Evolutionary conservation across 1,140 invertebrate genomes (phyloP), one percentile per base, ranked within the genome.

Genomic region (Charaxes varanes): DNA sequence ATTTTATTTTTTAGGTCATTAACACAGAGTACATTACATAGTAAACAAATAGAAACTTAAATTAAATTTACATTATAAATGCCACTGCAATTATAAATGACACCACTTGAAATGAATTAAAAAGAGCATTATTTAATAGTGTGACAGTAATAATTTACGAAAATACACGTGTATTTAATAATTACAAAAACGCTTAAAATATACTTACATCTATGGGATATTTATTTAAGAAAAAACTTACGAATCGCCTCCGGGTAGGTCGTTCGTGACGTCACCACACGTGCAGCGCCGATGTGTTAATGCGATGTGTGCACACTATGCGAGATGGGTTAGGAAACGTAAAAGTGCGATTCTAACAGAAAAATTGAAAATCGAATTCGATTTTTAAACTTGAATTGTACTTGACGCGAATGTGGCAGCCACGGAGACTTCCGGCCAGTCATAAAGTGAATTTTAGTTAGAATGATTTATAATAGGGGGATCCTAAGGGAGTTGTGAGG

Each of bases 261-360:
- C 18, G 46, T 35, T 31, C 21, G 42, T 53, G 64, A 64, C 60
- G 53, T 60, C 57, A 62, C 46, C 61, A 67, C 71, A 68, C 58
- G 64, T 66, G 66, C 58, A 55, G 46, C 50, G 41, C 46, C 46
- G 48, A 28, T 18, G 41, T 24, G 26, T 18, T 15, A 32, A 41
- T 27, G 31, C 31, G 38, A 50, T 43, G 45, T 47, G 44, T 33
- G 38, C 34, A 27, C 16, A 37, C 35, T 31, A 37, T 37, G 22
- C 18, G 36, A 34, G 46, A 49, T 34, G 8, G 38, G 37, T 33
- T 37, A 11, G 23, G 34, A 28, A 24, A 43, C 43, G 46, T 31
- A 41, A 26, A 38, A 46, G 35, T 33, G 28, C 36, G 17, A n/a
- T 12, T 12, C 13, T 26, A 18, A 33, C 8, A 16, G 6, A n/a